These are phyloP conservation scores for Anguilla rostrata DNA, from an alignment of 2,113 vertebrate species.

Conservation along the genomic window DNA sequence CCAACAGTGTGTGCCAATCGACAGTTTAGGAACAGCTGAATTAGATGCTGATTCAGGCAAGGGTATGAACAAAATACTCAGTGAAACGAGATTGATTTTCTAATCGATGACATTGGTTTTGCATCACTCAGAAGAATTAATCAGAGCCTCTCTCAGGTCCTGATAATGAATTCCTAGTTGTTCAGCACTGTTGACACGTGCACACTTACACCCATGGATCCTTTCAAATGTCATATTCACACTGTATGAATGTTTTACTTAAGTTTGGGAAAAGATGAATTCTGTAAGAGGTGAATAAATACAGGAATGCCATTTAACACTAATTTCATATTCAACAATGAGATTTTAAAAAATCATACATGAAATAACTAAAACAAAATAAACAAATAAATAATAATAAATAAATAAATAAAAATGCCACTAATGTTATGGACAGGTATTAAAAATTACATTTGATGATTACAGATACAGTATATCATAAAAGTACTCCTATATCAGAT, in stretches of 20 bases:
- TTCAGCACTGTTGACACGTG: no score
- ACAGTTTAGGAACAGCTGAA: neutral
- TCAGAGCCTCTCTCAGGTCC: neutral
- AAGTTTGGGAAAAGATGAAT: neutral
- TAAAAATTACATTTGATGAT: neutral
- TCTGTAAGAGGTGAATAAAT: neutral
- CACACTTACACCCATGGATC: no score
- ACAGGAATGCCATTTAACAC: neutral
- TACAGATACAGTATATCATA: neutral
- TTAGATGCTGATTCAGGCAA: neutral
- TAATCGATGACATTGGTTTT: neutral
- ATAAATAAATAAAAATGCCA: neutral
- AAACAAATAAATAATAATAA: no score
- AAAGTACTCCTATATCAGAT: neutral
- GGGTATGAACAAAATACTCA: neutral
- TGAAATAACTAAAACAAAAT: no score
- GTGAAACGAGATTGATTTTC: neutral
- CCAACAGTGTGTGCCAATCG: neutral
- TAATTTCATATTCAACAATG: neutral
- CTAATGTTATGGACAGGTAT: neutral
- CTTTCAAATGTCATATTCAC: no score
- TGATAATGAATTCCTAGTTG: neutral
- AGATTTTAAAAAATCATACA: no score
- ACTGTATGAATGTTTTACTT: neutral
- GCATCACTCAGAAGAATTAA: neutral